Base-by-base conservation (phyloP, 1,140 invertebrate species). In the Drosophila azteca region DNA sequence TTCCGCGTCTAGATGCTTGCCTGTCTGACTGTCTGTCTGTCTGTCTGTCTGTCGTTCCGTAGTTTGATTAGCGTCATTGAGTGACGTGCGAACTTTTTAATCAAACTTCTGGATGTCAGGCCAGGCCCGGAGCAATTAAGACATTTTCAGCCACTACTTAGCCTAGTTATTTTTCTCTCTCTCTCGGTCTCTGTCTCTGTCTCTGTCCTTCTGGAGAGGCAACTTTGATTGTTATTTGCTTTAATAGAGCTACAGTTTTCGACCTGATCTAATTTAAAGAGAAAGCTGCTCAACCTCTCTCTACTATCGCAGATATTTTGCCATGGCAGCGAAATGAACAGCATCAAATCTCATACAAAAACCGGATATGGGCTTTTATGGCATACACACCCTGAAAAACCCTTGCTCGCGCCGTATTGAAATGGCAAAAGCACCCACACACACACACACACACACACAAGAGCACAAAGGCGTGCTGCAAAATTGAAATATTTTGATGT, bases 401-500 rank as follows among this genome's bases (percentile, higher is more conserved):
- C 9, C 9, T 13, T 13, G 35, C 35, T 57, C 15, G n/a, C 20
- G 35, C 59, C 72, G 62, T 69, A 82, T 75, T 79, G 79, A 79
- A 83, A 83, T 83, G 73, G 64, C 77, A 85, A 84, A 85, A 66
- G 24, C 24, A 26, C 24, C 24, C 17, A 20, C 17, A 20, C 17
- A 20, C 17, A 35, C 8, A 9, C 24, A 26, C 24, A 3, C 17
- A 20, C 17, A 20, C 17, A 20, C 17, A 35, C 8, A 9, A 35
- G 59, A 51, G 68, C 78, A 65, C 74, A 78, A 87, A 67, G 71
- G 82, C 78, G 66, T 87, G 78, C 82, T 85, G 78, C 74, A 78
- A 87, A 85, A 85, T 85, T 85, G 82, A 85, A 85, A 85, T 85
- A 85, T 82, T 85, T 85, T 87, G 74, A 87, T 87, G 82, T 71